Evolutionary conservation across 23 tunicate genomes (phyloP), one percentile per base, ranked within the genome.

Genomic region (Clavelina lepadiformis): DNA sequence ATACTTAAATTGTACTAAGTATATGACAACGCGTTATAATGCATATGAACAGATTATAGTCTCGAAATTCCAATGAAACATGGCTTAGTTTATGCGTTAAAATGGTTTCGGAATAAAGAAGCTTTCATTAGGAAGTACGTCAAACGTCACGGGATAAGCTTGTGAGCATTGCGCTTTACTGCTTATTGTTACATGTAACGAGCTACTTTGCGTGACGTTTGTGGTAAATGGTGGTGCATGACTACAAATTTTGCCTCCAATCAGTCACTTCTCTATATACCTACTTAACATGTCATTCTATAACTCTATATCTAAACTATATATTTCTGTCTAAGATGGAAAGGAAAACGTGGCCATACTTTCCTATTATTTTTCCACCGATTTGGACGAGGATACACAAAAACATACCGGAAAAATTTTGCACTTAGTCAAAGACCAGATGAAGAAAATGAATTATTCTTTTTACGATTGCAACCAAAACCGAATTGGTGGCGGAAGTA

Each of bases 401-500:
- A 37, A 66, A 23, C 34, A 46, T 3, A 66, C 72, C 3, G 28
- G 24, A 28, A 66, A 66, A 28, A 66, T 66, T 11, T 56, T 66
- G 7, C 33, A 66, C 4, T 66, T 35, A 19, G 30, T 66, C 35
- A 44, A 66, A 26, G 56, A 66, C 8, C 33, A 46, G 35, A 66
- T 66, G 72, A 35, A 72, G 4, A 33, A 35, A 23, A 69, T 69
- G 75, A 35, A 56, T n/a, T 72, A 72, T 24, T 35, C 11, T 35
- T 56, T 56, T 27, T 72, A 56, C 35, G 77, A 72, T 41, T 57
- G 67, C 22, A 66, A 58, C 33, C 11, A 38, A 38, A 34, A 72
- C 28, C 38, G 22, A 53, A 26, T 33, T n/a, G 67, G 33, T 5
- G 41, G 62, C 35, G 77, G 77, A 58, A 35, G 77, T 72, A 72